Base-by-base conservation (phyloP, 2,797 vertebrate species). In the Dryobates pubescens region DNA sequence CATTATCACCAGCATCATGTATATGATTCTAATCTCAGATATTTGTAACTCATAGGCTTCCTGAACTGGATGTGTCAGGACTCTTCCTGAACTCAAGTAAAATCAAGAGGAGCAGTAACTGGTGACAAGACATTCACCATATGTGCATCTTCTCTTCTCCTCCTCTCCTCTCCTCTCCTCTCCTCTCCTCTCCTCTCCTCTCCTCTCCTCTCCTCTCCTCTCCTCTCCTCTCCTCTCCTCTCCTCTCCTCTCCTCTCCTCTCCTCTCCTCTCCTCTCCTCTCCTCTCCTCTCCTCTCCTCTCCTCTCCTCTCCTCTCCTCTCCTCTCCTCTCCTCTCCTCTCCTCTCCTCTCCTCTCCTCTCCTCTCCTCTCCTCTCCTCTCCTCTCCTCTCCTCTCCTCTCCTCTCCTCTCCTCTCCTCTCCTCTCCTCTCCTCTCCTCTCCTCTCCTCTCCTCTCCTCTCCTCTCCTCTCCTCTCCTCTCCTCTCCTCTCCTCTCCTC, bases 361-460 rank as follows among this genome's bases (percentile, higher is more conserved):
- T n/a, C n/a, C n/a, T 2, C 3, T 58, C n/a, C 3, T 27, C 14
- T 19, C n/a, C n/a, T n/a, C n/a, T 9, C 57, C 47, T 11, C 23
- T 57, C 2, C 3, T 58, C 27, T 4, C 27, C 14, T 19, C n/a
- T n/a, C n/a, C n/a, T 9, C 47, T 56, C 11, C 23, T 57, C n/a
- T n/a, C n/a, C n/a, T 2, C 3, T 58, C n/a, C 3, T 27, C 14
- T 19, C 9, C 47, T 56, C n/a, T 11, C 23, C 57, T 2, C 3
- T 58, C 27, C 4, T 27, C 14, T 19, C n/a, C n/a, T n/a, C n/a
- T 9, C 47, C 56, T 11, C 23, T 57, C n/a, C n/a, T 2, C 3
- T 58, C 27, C 4, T 27, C 14, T 19, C n/a, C n/a, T n/a, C n/a
- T 9, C 47, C 56, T 11, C 23, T 57, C n/a, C n/a, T n/a, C n/a